Percentiles rank a stretch among this genome's conserved stretches.
phyloP scores from a whole-genome alignment of 1,140 invertebrate species.

The Hermetia illucens region DNA sequence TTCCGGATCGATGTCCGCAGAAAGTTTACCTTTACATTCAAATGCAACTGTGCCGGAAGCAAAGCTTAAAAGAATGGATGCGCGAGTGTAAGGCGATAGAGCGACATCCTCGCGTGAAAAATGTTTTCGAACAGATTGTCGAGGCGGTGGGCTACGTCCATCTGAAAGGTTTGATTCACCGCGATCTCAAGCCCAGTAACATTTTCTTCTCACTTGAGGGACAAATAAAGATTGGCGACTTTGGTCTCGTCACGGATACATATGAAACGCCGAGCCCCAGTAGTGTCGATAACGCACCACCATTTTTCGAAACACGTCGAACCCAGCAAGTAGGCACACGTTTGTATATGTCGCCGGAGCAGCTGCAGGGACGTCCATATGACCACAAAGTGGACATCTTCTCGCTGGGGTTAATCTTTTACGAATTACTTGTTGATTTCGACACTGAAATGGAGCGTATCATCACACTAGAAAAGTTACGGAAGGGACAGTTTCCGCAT shows the following conservation, averaged over 20 bases:
- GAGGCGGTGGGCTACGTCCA: conserved; percentile 93
- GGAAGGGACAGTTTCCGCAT: conserved; percentile 52
- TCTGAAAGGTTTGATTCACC: conserved; percentile 76
- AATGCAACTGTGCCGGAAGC: conserved; percentile 87
- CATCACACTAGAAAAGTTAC: conserved; percentile 41
- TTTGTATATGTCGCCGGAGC: conserved; percentile 96
- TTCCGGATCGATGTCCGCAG: conserved; percentile 12
- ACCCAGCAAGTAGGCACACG: conserved; percentile 61
- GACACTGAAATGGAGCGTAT: conserved; percentile 79
- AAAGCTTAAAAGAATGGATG: conserved; percentile 87
- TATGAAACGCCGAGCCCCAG: conserved; percentile 41
- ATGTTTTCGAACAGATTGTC: conserved; percentile 86
- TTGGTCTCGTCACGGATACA: conserved; percentile 84
- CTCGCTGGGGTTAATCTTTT: conserved; percentile 85
- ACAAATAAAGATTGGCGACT: conserved; percentile 90
- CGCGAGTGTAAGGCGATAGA: conserved; percentile 30
- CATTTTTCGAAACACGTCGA: conserved; percentile 29
- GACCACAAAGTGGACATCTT: conserved; percentile 95
- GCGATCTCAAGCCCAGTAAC: conserved; percentile 94
- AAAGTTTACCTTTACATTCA: conserved; percentile 85
- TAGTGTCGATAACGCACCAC: conserved; percentile 16
- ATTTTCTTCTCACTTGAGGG: conserved; percentile 88
- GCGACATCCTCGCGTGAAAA: conserved; percentile 37
- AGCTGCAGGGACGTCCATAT: conserved; percentile 61
- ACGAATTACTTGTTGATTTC: conserved; percentile 83